Base-by-base conservation (phyloP, 1,140 invertebrate species). In the Drosophila erecta region DNA sequence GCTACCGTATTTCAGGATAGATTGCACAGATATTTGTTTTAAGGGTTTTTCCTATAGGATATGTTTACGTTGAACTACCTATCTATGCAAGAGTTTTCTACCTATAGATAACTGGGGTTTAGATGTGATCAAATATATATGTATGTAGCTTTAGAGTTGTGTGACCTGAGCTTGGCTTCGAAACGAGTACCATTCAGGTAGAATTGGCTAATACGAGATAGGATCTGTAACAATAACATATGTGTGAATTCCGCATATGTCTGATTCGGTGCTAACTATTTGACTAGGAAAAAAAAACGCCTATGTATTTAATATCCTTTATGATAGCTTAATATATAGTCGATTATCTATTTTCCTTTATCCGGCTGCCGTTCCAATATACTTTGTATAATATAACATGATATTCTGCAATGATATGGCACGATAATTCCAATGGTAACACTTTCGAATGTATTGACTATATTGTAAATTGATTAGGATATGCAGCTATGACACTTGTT, bases 341-440 rank as follows among this genome's bases (percentile, higher is more conserved):
- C 33, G 60, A 58, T 66, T 75, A 65, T 75, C 51, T 55, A 57
- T 38, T 17, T 33, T 30, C 12, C 27, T 54, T 37, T 57, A 70
- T 60, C 27, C 73, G 57, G 41, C 56, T 73, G 49, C 24, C 40
- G 12, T 15, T 53, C 41, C 58, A 53, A 56, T 69, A 69, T 76
- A 49, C 47, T 76, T 47, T 76, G 64, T 75, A 78, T 81, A 69
- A 24, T 79, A 50, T 81, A 75, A 81, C 60, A 87, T 83, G 79
- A 87, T 89, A 87, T 87, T 89, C 67, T 83, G 76, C 84, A 81
- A 79, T 89, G 84, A 89, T 89, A 89, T 89, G 84, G 84, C 84
- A 89, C 84, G 85, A 90, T 89, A 70, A 78, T 69, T 84, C 50
- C 37, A 46, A 59, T 58, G 54, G 43, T 71, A 71, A 71, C 51